Base-by-base conservation (phyloP, 2,888 invertebrate genomes). In the Galeopsomyia nigrocyanea region DNA sequence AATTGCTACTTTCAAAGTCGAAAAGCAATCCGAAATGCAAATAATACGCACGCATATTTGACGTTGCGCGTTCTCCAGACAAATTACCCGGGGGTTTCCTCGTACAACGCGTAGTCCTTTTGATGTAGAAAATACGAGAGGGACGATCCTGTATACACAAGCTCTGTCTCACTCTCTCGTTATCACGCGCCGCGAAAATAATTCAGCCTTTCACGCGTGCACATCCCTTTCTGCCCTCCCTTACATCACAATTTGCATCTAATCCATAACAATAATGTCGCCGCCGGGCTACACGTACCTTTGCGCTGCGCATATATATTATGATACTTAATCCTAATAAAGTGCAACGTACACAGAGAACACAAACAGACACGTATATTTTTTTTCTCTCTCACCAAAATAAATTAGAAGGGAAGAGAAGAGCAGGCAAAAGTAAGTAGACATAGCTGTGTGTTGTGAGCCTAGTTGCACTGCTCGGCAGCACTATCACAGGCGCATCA, bases 371-470 rank as follows among this genome's bases (percentile, higher is more conserved):
- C 26, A 26, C 26, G 26, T 26, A 26, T 26, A 5, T 26, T n/a
- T n/a, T n/a, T n/a, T n/a, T n/a, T n/a, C 6, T 53, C 3, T 80
- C 84, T 83, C 75, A 84, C 84, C 84, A 82, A 84, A 84, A 84
- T 79, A 84, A 84, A 84, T 80, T 76, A 84, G 81, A 82, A 84
- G 81, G 79, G 26, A 26, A 26, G 79, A 82, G 80, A 83, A 74
- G 78, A 84, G 78, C 77, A 78, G 78, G 79, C 80, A 80, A 79
- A 82, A 80, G 82, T 19, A 79, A 80, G 84, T 80, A 82, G 84
- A 82, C 84, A 84, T 84, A 78, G 83, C 83, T 84, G 81, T 84
- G 81, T 67, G 14, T 26, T 22, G 77, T 70, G 16, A 47, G 71
- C 66, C 46, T 61, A 14, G 53, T 62, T 50, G 57, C 57, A 57